phyloP scores from a whole-genome alignment of 2,797 vertebrate genomes.

The Eulemur coronatus region DNA sequence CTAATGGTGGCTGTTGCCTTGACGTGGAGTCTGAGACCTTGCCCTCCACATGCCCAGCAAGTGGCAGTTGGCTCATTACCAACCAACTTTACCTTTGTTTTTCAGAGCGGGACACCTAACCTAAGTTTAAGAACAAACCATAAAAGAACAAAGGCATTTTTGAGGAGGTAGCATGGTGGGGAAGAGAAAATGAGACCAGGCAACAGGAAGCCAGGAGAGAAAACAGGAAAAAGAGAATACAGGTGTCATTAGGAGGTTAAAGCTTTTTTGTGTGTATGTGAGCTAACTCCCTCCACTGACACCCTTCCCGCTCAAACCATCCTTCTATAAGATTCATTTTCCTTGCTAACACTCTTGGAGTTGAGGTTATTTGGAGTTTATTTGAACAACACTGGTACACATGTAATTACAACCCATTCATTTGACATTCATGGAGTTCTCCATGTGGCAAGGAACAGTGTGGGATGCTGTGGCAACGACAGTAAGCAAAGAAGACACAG shows the following conservation, averaged over 20 bases:
- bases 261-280: background rate
- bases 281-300: background rate
- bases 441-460: background rate
- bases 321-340: background rate
- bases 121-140: background rate
- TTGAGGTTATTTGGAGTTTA: background rate
- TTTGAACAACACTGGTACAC: background rate
- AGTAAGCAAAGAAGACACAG: background rate
- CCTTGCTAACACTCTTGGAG: background rate
- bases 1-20: background rate
- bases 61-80: background rate
- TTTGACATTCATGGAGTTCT: background rate
- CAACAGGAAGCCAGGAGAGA: background rate
- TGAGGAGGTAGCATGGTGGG: background rate
- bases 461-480: background rate
- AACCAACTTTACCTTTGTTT: background rate
- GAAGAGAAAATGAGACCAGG: background rate
- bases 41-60: background rate
- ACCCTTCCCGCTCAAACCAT: background rate
- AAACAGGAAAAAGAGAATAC: background rate
- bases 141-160: background rate
- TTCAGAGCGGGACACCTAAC: background rate
- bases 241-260: background rate
- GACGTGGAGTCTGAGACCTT: background rate
- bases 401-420: background rate